These are phyloP conservation scores for Neogale vison DNA, from an alignment of 2,113 vertebrate species.

Conservation along the genomic window DNA sequence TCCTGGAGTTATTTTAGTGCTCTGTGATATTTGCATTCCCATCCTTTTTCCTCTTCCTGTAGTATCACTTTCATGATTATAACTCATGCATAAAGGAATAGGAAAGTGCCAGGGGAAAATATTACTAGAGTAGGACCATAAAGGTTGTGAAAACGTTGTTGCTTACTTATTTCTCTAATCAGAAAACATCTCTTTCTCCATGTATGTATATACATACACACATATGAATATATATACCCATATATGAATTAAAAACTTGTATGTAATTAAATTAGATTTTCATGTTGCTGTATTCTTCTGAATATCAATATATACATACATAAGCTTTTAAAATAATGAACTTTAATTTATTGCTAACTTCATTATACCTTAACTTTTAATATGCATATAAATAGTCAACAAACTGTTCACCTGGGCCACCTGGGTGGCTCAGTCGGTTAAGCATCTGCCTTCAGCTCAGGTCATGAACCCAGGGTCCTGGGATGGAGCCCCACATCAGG, in stretches of 20 bases:
- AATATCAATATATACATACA: neutral
- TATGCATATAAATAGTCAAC: conserved; percentile 3
- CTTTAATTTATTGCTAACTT: neutral
- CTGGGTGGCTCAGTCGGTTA: neutral
- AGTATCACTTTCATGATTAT: neutral
- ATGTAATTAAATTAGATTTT: neutral
- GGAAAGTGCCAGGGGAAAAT: neutral
- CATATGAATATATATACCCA: neutral
- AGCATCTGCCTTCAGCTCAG: neutral
- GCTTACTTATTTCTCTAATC: neutral
- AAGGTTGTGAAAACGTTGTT: neutral
- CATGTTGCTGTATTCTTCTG: neutral
- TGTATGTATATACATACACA: neutral
- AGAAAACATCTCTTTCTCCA: neutral
- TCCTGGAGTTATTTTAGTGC: neutral
- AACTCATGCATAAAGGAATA: neutral
- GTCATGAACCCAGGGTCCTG: no score
- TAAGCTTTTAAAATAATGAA: neutral
- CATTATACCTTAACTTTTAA: neutral
- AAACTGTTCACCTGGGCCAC: neutral
- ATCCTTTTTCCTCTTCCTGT: neutral
- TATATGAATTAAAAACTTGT: neutral
- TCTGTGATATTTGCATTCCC: neutral
- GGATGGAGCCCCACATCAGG: no score
- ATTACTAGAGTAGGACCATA: neutral